Conservation (phyloP, 2,888 invertebrate genomes). For the Macaria liturata region DNA sequence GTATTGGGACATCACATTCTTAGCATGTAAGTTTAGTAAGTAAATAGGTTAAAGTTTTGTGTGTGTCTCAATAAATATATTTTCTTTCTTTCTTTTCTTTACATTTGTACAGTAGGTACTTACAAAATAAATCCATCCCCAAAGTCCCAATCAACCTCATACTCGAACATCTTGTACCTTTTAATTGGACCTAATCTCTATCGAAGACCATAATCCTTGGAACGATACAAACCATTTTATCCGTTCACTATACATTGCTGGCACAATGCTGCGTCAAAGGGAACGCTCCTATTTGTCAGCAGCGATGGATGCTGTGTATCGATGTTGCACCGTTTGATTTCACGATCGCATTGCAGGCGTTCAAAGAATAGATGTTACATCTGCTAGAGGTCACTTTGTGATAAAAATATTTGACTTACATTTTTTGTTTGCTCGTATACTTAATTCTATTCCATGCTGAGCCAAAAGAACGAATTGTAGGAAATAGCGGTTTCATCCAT, state of each 20-base stretch:
- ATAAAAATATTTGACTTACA: too few relatives aligned
- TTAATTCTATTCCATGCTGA: too few relatives aligned
- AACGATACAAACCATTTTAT: slow-evolving; percentile 1
- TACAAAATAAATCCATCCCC: not conserved
- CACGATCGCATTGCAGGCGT: slow-evolving; percentile 10
- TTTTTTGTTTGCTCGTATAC: too few relatives aligned
- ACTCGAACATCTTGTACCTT: slow-evolving; percentile 1
- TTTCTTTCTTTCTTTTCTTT: too few relatives aligned
- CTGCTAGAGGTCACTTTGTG: too few relatives aligned
- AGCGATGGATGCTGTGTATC: slow-evolving; percentile 18
- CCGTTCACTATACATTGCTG: slow-evolving; percentile 14
- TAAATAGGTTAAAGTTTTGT: too few relatives aligned
- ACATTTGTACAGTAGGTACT: not conserved
- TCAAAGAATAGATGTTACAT: too few relatives aligned
- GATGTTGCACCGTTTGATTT: slow-evolving; percentile 11
- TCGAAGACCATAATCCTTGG: slow-evolving; percentile 7
- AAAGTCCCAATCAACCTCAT: slow-evolving; percentile 1
- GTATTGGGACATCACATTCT: too few relatives aligned
- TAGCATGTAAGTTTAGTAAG: too few relatives aligned
- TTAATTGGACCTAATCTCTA: slow-evolving; percentile 7
- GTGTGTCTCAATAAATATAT: too few relatives aligned
- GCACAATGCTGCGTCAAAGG: slow-evolving; percentile 9
- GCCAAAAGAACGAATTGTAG: too few relatives aligned
- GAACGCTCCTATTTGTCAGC: slow-evolving; percentile 17
- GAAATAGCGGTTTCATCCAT: too few relatives aligned